These are phyloP conservation scores for Promerops cafer DNA, from an alignment of 2,113 vertebrate species.

Conservation along the genomic window DNA sequence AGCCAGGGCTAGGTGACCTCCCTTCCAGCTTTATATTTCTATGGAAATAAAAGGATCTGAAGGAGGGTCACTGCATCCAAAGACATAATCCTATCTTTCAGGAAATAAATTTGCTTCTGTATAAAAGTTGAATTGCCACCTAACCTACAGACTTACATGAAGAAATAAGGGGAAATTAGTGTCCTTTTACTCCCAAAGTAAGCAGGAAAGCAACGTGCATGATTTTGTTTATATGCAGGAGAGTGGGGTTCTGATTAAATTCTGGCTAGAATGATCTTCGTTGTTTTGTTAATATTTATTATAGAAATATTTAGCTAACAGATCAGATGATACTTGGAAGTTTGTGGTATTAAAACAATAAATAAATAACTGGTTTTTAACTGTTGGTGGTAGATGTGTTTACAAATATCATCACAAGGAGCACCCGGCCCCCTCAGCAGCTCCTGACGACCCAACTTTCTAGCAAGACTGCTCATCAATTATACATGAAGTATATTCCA, in stretches of 20 bases:
- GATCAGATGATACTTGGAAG: background rate
- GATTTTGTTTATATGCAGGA: background rate
- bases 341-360: background rate
- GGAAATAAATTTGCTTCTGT: background rate
- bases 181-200: background rate
- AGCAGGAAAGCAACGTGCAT: background rate
- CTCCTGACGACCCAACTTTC: background rate
- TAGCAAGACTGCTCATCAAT: background rate
- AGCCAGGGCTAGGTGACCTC: background rate
- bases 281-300: background rate
- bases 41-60: conserved; percentile 16
- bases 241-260: background rate
- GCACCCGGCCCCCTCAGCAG: background rate
- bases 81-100: background rate
- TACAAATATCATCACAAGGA: background rate
- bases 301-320: background rate
- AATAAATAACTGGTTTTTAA: background rate
- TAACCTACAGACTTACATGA: background rate
- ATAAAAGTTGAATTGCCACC: background rate
- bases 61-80: background rate
- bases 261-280: background rate
- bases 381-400: background rate
- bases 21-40: background rate
- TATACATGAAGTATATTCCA: background rate
- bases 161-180: background rate